Base-by-base conservation (phyloP, 2,113 vertebrate species). In the Hepsetus odoe region DNA sequence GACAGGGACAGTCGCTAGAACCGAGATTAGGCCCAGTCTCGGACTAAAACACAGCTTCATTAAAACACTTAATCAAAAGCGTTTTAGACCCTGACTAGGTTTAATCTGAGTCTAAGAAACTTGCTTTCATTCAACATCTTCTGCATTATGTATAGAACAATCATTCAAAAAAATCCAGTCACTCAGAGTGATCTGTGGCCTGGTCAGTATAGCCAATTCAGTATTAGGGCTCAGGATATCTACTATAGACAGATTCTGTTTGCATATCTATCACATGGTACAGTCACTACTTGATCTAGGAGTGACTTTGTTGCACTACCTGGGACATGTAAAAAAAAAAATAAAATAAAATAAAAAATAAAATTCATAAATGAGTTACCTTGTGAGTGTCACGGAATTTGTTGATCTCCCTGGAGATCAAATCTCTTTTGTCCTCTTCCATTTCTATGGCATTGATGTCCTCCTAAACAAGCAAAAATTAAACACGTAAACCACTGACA, bases 351-450 rank as follows among this genome's bases (percentile, higher is more conserved):
- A 38, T 5, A 5, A 38, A 12, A 49, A 28, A 72, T 58, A n/a
- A 62, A 56, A 26, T 51, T 40, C 30, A 53, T 33, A 5, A 46
- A 68, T 46, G 59, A 94, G 95, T 95, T 96, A 99, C 98, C 98
- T 98, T 99, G 93, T 99, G 98, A 83, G 98, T 99, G 90, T 99
- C 98, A 86, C 98, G 96, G 92, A 99, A 99, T 96, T 99, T 99
- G 96, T 97, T 99, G 94, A 99, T 99, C 94, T 99, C 97, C 93
- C 97, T 95, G 84, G 98, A 99, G 95, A 99, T 99, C 92, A 99
- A 94, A 94, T 99, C 98, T 93, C 97, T 95, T 94, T 99, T 99
- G 91, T 99, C 98, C 88, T 99, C 98, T 91, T 99, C 98, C 94
- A 99, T 97, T 91, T 99, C 98, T 89, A 99, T 99, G 84, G 96